Evolutionary conservation across 2,797 vertebrate genomes (phyloP).

Genomic region (Euthynnus affinis): DNA sequence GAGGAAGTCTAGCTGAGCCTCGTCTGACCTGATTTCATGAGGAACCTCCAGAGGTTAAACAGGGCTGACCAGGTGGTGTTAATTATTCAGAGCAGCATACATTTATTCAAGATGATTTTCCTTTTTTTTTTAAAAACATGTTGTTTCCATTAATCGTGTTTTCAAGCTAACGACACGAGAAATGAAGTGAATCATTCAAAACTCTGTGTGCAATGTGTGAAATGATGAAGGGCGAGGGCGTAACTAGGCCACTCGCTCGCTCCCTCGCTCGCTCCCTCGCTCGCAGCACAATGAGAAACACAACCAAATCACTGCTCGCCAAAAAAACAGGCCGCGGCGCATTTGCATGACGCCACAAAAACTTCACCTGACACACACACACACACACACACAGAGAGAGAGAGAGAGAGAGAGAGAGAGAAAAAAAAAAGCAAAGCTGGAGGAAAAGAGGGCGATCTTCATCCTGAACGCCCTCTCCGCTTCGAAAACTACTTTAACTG

Average conservation of each 20-base stretch:
- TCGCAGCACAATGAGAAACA: slow-evolving; percentile 32
- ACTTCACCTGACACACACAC: slow-evolving; percentile 56
- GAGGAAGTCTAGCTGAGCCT: background rate
- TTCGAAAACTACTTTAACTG: no score
- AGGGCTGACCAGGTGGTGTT: background rate
- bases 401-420: no score
- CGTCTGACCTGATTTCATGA: no score
- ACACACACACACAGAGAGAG: no score
- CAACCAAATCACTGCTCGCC: slow-evolving; percentile 34
- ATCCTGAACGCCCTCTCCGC: no score
- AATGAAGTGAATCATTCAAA: slow-evolving; percentile 7
- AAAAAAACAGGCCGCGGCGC: slow-evolving; percentile 56
- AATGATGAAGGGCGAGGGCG: slow-evolving; percentile 29
- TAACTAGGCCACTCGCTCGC: no score
- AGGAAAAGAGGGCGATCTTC: no score
- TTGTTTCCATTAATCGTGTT: background rate
- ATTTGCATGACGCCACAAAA: slow-evolving; percentile 49
- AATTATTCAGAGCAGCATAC: background rate
- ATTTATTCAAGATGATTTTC: background rate
- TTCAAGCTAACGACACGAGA: background rate
- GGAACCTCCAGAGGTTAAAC: background rate
- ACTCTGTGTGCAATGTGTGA: background rate
- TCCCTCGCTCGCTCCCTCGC: no score
- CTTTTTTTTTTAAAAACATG: background rate
- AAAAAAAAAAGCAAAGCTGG: no score